Percentiles rank a stretch among this genome's conserved stretches.
Conservation (phyloP, 2,888 invertebrate genomes). For the Villa cingulata region DNA sequence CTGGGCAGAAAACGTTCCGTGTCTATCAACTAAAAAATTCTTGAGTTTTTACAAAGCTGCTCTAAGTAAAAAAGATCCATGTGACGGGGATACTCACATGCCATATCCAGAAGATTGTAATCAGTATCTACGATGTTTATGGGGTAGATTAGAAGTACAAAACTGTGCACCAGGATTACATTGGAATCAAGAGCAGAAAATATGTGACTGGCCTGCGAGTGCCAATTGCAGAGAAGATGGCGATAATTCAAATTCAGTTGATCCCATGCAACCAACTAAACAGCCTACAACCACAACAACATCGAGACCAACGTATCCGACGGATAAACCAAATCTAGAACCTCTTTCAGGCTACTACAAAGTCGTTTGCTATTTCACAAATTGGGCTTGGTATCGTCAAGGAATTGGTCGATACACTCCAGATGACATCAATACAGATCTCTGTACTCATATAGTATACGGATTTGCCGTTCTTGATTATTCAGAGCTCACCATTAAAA, state of each 20-base stretch:
- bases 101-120: conserved; percentile 54
- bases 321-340: conserved; percentile 29
- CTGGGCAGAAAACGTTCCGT: conserved; percentile 54
- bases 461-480: conserved; percentile 85
- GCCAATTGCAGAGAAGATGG: conserved; percentile 41
- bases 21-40: conserved; percentile 28
- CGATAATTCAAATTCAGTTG: conserved; percentile 1
- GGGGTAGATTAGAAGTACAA: conserved; percentile 60
- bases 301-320: conserved; percentile 25
- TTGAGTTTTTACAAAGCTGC: conserved; percentile 11
- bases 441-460: conserved; percentile 87
- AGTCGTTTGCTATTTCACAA: conserved; percentile 82
- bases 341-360: conserved; percentile 56
- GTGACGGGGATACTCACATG: conserved; percentile 51
- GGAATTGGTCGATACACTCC: conserved; percentile 72
- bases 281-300: conserved; percentile 23
- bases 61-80: conserved; percentile 30
- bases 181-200: conserved; percentile 53
- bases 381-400: conserved; percentile 85
- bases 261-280: conserved; percentile 9
- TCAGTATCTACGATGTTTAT: conserved; percentile 62
- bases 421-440: conserved; percentile 69
- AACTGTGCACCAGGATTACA: conserved; percentile 58
- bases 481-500: conserved; percentile 60
- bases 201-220: conserved; percentile 59